Base-by-base conservation (phyloP, 2,113 vertebrate genomes). In the Lutjanus erythropterus region DNA sequence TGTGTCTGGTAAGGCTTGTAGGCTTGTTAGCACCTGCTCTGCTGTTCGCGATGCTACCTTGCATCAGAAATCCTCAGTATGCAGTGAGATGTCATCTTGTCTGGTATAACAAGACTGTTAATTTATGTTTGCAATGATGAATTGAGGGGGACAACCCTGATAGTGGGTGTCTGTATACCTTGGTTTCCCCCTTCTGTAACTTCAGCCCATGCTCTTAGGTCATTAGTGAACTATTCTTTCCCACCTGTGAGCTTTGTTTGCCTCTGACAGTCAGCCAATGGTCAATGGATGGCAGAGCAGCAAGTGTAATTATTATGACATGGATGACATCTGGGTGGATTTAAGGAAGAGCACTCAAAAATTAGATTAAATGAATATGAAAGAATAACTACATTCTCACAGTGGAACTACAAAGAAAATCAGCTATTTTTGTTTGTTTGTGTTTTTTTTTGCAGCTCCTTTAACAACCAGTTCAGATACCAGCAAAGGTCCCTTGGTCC, bases 401-500 rank as follows among this genome's bases (percentile, higher is more conserved):
- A 19, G 11, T 47, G 3, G 4, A 41, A 42, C 1, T 29, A 16
- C 10, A 2, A 31, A 29, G 6, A 56, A 31, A 44, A 71, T 35
- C 2, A 9, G n/a, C 47, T 23, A 9, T 49, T 2, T 10, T 39
- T 39, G 9, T 9, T 39, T 39, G 71, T 5, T 62, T n/a, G n/a
- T n/a, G n/a, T 69, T 31, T 59, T 21, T 75, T 72, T 39, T 89
- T 75, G 83, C 91, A 99, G 98, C 79, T 97, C 98, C 42, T 99
- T 99, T 92, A 94, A 98, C 89, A 94, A 79, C 66, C 93, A 93
- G 33, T 96, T 92, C 53, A 53, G 95, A 76, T 99, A 98, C 94
- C 97, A 97, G 86, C 96, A 97, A 92, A 95, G 92, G 92, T 96
- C 94, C 50, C 93, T 96, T 4, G 98, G 98, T 65, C 96, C 97